Base-by-base conservation (phyloP, 2,797 vertebrate species). In the Leucoraja ocellata region DNA sequence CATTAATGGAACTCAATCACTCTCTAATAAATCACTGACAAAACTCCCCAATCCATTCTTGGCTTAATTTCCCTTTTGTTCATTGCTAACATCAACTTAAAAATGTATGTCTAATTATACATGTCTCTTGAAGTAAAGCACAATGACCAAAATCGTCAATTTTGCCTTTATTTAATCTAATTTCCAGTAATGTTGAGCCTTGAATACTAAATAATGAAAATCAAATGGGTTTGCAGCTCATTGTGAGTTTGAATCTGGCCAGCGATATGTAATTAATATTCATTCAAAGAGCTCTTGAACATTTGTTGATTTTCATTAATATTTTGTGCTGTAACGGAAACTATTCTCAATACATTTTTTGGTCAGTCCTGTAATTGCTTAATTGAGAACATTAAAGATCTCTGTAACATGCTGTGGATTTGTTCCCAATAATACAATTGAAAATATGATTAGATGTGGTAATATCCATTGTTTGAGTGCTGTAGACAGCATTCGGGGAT, bases 151-250 rank as follows among this genome's bases (percentile, higher is more conserved):
- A 88, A 21, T 4, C 13, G 36, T 36, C n/a, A 32, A 65, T 16
- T 54, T 46, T 92, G 21, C 88, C n/a, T 90, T 63, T 14, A 46
- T 39, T 92, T 76, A 92, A 92, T 76, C 90, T 39, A 18, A 92
- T 76, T 92, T 76, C 46, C 36, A 76, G 25, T 25, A 92, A 74
- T 5, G 14, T 92, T 58, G 23, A 76, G n/a, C 54, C 68, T 73
- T 73, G 10, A n/a, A 1, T 76, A 46, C 54, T 74, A 28, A 58
- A 92, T 28, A 92, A 74, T n/a, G 23, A 74, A 74, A 74, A 92
- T 11, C 4, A 9, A 11, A 65, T 92, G 28, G 9, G 54, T 54
- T 58, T 73, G 11, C 32, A 91, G 68, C 32, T 91, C 21, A 74
- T 10, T 68, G 63, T 71, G 36, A 23, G 28, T 36, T 73, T 11